A percentile compares a stretch with the other conserved stretches of the same genome.
These are phyloP conservation scores for Electrophaes corylata DNA, from an alignment of 2,888 invertebrate genomes.

Conservation along the genomic window DNA sequence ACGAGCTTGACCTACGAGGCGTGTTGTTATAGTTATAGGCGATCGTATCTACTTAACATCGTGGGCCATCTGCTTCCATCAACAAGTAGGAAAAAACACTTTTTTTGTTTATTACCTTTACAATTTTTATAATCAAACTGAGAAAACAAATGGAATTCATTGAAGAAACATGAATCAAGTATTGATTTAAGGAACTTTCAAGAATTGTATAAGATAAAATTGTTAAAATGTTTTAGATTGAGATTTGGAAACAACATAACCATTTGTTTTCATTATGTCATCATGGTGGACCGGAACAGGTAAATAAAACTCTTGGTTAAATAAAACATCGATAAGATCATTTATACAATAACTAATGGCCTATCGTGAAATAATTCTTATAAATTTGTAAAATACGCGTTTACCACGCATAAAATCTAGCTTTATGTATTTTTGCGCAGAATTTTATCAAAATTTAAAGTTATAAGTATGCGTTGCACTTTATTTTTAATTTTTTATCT, in stretches of 20 bases:
- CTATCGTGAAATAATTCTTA: neutral
- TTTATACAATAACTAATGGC: neutral
- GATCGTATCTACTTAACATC: no score
- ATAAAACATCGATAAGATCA: neutral
- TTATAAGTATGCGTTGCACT: no score
- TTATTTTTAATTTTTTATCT: no score
- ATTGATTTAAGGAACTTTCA: slow-evolving; percentile 25
- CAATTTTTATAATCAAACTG: neutral
- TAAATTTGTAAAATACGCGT: no score
- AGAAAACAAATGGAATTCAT: slow-evolving; percentile 18
- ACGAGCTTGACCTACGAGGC: no score
- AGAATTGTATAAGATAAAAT: slow-evolving; percentile 28
- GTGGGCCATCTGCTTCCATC: no score
- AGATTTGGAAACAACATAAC: slow-evolving; percentile 17
- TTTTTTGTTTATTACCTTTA: neutral
- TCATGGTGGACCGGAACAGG: neutral
- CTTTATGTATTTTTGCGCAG: no score
- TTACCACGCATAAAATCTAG: no score
- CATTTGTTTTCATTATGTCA: slow-evolving; percentile 26
- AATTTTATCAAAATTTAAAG: no score
- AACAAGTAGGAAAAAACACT: no score
- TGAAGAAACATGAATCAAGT: slow-evolving; percentile 24
- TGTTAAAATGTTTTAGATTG: slow-evolving; percentile 17
- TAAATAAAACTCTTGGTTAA: neutral
- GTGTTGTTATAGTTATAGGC: no score